Conservation (phyloP, 2,888 invertebrate genomes). For the Amphimallon solstitiale region DNA sequence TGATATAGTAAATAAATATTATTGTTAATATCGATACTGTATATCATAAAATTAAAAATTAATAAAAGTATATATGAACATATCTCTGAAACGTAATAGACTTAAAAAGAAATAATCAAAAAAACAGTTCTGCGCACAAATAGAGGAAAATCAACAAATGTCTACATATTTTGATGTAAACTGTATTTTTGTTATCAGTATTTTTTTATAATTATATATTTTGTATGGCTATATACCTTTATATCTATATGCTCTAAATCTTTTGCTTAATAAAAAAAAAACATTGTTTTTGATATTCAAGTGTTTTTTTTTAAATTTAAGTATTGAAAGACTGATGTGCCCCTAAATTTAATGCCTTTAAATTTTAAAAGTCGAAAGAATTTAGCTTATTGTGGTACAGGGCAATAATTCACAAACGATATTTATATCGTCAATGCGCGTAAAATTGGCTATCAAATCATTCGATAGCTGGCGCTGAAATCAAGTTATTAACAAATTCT, state of each 20-base stretch:
- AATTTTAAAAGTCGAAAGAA: too few relatives aligned
- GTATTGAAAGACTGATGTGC: too few relatives aligned
- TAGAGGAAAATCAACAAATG: not conserved
- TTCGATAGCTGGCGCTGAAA: too few relatives aligned
- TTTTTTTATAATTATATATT: constrained; percentile 25
- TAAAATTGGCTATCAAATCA: too few relatives aligned
- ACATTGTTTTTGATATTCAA: not conserved
- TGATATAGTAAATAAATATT: not conserved
- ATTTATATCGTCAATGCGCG: too few relatives aligned
- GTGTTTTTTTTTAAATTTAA: not conserved
- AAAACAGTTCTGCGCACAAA: constrained; percentile 20
- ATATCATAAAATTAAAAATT: too few relatives aligned
- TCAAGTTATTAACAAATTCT: too few relatives aligned
- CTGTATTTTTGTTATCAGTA: constrained; percentile 33
- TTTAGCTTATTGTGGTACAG: too few relatives aligned
- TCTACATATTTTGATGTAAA: constrained; percentile 10
- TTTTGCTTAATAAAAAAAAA: constrained; percentile 24
- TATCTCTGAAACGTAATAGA: not conserved
- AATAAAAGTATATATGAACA: constrained; percentile 1
- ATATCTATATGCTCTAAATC: constrained; percentile 11
- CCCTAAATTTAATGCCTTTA: too few relatives aligned
- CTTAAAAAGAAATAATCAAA: not conserved
- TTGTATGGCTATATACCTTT: constrained; percentile 3
- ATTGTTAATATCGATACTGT: too few relatives aligned
- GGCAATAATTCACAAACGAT: too few relatives aligned